phyloP scores from a whole-genome alignment of 2,888 invertebrate species.

The Orchesellides sinensis region DNA sequence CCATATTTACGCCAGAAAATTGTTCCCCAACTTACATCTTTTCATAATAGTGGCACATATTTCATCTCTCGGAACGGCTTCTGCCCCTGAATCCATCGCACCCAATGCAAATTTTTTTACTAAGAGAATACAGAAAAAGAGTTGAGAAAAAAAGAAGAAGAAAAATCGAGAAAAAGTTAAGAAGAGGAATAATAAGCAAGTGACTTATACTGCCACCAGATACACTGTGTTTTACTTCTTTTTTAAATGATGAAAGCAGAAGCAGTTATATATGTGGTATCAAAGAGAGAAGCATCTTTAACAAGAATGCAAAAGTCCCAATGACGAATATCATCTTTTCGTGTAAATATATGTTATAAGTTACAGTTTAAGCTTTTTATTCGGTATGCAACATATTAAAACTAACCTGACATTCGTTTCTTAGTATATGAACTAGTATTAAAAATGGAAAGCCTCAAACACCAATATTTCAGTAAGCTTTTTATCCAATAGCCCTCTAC shows the following conservation, averaged over 20 bases:
- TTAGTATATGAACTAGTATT: no score
- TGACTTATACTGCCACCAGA: slow-evolving; percentile 53
- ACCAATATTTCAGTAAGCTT: not conserved
- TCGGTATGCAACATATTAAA: slow-evolving; percentile 24
- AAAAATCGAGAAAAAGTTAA: slow-evolving; percentile 33
- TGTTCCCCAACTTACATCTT: slow-evolving; percentile 73
- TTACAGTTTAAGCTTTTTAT: slow-evolving; percentile 16
- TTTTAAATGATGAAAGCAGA: slow-evolving; percentile 29
- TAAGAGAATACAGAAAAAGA: slow-evolving; percentile 42
- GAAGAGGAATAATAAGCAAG: slow-evolving; percentile 36
- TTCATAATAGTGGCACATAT: slow-evolving; percentile 74
- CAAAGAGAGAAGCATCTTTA: slow-evolving; percentile 37
- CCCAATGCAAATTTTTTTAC: slow-evolving; percentile 72
- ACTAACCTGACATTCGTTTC: slow-evolving; percentile 12
- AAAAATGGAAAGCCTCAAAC: slow-evolving; percentile 17
- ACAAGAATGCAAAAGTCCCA: slow-evolving; percentile 27
- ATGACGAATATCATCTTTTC: slow-evolving; percentile 42
- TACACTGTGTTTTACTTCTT: slow-evolving; percentile 32
- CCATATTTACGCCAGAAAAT: slow-evolving; percentile 73
- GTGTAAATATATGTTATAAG: not conserved
- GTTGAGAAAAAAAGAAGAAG: slow-evolving; percentile 19
- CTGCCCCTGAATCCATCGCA: slow-evolving; percentile 73
- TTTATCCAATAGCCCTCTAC: not conserved
- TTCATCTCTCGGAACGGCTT: slow-evolving; percentile 72
- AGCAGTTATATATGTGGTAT: slow-evolving; percentile 15